Percentiles rank a stretch among this genome's conserved stretches.
Evolutionary conservation across 2,113 vertebrate species (phyloP).

Genomic region (Semicossyphus pulcher): DNA sequence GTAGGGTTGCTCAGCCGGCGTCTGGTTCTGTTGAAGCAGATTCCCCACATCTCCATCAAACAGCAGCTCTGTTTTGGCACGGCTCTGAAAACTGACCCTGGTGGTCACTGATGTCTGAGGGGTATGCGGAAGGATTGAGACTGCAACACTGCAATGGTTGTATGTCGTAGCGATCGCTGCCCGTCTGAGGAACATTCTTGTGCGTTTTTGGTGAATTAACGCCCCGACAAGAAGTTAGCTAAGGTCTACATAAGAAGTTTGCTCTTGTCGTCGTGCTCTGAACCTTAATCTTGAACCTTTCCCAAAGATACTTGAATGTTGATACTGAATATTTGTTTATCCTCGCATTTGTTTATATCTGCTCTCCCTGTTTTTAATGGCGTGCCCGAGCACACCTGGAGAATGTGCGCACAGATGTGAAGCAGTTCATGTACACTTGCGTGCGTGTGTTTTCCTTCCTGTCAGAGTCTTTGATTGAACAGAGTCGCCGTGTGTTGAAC

Average conservation of each 20-base stretch:
- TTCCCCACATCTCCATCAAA: slow-evolving; percentile 78
- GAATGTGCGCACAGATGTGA: slow-evolving; percentile 29
- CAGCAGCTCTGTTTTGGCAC: slow-evolving; percentile 72
- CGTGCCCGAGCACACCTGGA: slow-evolving; percentile 52
- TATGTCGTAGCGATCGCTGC: not conserved
- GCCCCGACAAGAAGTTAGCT: not conserved
- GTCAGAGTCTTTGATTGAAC: slow-evolving; percentile 60
- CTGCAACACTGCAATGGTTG: not conserved
- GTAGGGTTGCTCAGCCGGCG: slow-evolving; percentile 72
- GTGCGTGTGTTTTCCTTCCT: slow-evolving; percentile 50
- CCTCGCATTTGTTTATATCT: slow-evolving; percentile 10
- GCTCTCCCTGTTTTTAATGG: slow-evolving; percentile 7
- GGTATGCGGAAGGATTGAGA: slow-evolving; percentile 37
- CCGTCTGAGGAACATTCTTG: not conserved
- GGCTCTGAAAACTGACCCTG: slow-evolving; percentile 76
- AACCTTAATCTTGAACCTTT: not conserved
- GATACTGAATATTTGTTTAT: slow-evolving; percentile 10
- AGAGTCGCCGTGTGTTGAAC: slow-evolving; percentile 42
- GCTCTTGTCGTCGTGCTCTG: not conserved
- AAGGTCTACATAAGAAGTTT: not conserved
- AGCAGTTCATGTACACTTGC: slow-evolving; percentile 37
- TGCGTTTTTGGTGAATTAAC: not conserved
- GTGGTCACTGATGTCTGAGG: slow-evolving; percentile 62
- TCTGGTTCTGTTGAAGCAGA: slow-evolving; percentile 81
- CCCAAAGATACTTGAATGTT: not conserved